Percentiles rank a stretch among this genome's conserved stretches.
These are phyloP conservation scores for Lasioglossum albipes DNA, from an alignment of 1,140 invertebrate species.

Conservation along the genomic window DNA sequence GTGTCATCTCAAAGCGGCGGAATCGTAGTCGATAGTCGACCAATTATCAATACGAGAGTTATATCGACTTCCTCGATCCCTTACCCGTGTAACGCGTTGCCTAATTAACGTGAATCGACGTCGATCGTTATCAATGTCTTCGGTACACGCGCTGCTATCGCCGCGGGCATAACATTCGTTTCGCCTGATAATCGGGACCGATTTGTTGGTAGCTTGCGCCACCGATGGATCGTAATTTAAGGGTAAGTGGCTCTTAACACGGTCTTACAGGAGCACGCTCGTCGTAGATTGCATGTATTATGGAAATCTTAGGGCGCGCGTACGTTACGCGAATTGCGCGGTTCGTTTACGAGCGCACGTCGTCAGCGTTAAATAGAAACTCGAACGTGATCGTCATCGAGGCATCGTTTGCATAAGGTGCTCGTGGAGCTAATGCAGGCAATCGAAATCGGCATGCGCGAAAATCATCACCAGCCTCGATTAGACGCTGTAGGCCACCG, in stretches of 20 bases:
- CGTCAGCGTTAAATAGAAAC: not conserved
- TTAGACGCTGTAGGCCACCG: too few species aligned
- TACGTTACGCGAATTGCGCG: slow-evolving; percentile 10
- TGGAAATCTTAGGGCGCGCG: slow-evolving; percentile 16
- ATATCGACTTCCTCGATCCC: not conserved
- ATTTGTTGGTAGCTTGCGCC: slow-evolving; percentile 22
- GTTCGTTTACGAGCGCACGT: slow-evolving; percentile 11
- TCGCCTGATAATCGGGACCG: not conserved
- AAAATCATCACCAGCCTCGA: too few species aligned
- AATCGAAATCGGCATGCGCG: too few species aligned
- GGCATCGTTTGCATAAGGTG: too few species aligned
- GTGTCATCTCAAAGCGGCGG: not conserved
- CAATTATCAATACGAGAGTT: slow-evolving; percentile 18
- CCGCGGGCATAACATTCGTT: slow-evolving; percentile 2
- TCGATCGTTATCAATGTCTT: slow-evolving; percentile 34
- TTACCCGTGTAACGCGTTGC: not conserved
- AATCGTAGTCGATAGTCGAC: not conserved
- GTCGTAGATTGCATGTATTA: slow-evolving; percentile 4
- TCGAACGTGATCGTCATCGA: not conserved
- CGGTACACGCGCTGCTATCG: not conserved
- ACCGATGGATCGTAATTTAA: not conserved
- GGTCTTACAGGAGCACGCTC: not conserved
- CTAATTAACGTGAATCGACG: slow-evolving; percentile 36
- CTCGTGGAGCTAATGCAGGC: too few species aligned
- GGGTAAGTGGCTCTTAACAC: slow-evolving; percentile 3